These are phyloP conservation scores for Seira musarum DNA, from an alignment of 2,888 invertebrate species.

Conservation along the genomic window DNA sequence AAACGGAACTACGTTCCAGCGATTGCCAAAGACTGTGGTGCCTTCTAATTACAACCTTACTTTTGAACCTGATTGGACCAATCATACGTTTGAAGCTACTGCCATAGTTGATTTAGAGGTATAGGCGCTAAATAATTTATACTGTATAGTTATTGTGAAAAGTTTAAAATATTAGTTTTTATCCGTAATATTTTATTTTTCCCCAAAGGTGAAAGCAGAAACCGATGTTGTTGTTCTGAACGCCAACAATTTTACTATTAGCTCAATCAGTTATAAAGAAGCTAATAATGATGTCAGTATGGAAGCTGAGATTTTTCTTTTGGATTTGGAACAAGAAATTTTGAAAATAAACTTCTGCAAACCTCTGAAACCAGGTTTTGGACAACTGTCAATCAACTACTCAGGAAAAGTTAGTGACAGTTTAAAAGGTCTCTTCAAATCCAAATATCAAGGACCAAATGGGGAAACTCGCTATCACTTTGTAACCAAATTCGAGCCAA, in stretches of 20 bases:
- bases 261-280: constrained; percentile 37
- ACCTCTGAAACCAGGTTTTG: constrained; percentile 75
- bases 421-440: constrained; percentile 94
- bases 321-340: constrained; percentile 79
- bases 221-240: constrained; percentile 82
- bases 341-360: constrained; percentile 79
- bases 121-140: constrained; percentile 76
- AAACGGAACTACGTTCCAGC: constrained; percentile 74
- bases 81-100: constrained; percentile 88
- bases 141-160: too few relatives aligned
- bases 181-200: too few relatives aligned
- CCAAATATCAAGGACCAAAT: constrained; percentile 80
- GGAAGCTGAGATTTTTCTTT: constrained; percentile 23
- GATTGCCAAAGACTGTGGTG: constrained; percentile 85
- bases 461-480: constrained; percentile 88
- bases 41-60: constrained; percentile 90
- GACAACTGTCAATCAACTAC: constrained; percentile 80
- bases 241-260: constrained; percentile 71
- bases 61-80: constrained; percentile 86
- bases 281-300: neutral
- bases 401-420: constrained; percentile 90
- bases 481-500: constrained; percentile 93
- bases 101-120: constrained; percentile 89
- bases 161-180: too few relatives aligned
- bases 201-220: constrained; percentile 78